These are phyloP conservation scores for Berghia stephanieae DNA, from an alignment of 1,140 invertebrate genomes.

Conservation along the genomic window DNA sequence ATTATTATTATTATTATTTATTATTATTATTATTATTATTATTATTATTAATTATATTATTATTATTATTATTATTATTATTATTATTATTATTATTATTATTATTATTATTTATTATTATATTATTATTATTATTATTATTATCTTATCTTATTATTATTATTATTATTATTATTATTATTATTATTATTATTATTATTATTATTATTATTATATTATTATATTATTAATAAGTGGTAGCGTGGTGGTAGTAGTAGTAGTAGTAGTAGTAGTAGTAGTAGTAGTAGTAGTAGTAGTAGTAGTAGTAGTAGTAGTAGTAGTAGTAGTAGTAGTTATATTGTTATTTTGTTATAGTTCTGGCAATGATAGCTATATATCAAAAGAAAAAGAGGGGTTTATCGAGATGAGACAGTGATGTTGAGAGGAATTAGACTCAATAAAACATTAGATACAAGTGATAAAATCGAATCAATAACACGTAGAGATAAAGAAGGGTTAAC, in stretches of 20 bases:
- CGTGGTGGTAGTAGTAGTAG: constrained; percentile 6
- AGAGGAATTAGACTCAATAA: background rate
- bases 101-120: no score
- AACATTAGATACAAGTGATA: background rate
- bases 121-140: no score
- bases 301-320: constrained; percentile 7
- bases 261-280: constrained; percentile 4
- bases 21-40: no score
- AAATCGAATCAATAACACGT: background rate
- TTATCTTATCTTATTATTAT: no score
- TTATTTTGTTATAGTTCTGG: background rate
- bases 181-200: no score
- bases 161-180: no score
- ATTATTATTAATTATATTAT: no score
- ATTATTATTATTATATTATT: no score
- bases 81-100: no score
- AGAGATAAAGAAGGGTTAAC: background rate
- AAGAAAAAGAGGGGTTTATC: background rate
- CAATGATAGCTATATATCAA: background rate
- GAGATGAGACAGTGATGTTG: background rate
- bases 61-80: no score
- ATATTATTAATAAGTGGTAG: no score
- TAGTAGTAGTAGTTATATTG: background rate
- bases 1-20: no score
- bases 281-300: constrained; percentile 7